These are phyloP conservation scores for Felis chaus DNA, from an alignment of 2,113 vertebrate genomes.

Conservation along the genomic window DNA sequence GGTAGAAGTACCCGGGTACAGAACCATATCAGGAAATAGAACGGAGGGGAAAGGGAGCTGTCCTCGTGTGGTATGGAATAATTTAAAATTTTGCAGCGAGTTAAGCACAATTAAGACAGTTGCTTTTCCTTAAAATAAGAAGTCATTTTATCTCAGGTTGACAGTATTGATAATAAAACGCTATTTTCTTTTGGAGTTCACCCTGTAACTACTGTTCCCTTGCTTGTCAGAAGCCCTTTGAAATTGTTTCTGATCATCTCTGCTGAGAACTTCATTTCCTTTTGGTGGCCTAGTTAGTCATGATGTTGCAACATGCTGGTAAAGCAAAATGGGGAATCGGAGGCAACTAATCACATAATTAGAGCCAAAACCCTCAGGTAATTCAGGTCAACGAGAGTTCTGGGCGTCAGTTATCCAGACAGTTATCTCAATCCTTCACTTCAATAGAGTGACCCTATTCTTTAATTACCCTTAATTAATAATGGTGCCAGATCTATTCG, in stretches of 20 bases:
- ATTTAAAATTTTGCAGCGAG: neutral
- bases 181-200: slow-evolving; percentile 24
- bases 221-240: neutral
- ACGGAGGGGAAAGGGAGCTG: neutral
- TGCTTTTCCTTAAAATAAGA: slow-evolving; percentile 37
- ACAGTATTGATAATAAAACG: neutral
- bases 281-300: slow-evolving; percentile 1
- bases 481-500: slow-evolving; percentile 17
- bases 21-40: neutral
- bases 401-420: slow-evolving; percentile 48
- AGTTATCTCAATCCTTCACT: slow-evolving; percentile 46
- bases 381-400: slow-evolving; percentile 49
- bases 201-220: neutral
- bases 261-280: slow-evolving; percentile 22
- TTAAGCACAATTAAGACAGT: slow-evolving; percentile 33
- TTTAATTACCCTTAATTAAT: slow-evolving; percentile 64
- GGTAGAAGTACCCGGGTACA: neutral
- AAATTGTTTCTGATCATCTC: slow-evolving; percentile 45
- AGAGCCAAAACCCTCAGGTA: slow-evolving; percentile 61
- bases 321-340: slow-evolving; percentile 34
- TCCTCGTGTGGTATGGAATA: neutral
- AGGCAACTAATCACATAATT: slow-evolving; percentile 55
- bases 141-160: slow-evolving; percentile 40
- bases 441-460: slow-evolving; percentile 25
- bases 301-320: neutral